These are phyloP conservation scores for Sebastes iracundus DNA, from an alignment of 2,797 vertebrate species.

Conservation along the genomic window DNA sequence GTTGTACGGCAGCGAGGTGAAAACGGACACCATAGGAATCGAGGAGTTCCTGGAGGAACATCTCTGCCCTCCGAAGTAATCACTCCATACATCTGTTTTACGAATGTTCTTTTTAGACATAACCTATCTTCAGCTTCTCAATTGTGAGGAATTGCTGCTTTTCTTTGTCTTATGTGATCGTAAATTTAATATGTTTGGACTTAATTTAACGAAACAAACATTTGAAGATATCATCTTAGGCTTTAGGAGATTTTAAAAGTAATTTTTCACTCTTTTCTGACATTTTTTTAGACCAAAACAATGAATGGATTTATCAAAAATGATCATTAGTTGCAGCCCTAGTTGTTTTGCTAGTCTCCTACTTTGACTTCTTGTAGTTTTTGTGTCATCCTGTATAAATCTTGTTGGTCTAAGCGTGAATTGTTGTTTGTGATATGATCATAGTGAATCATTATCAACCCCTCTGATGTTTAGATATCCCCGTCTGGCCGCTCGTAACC, in stretches of 20 bases:
- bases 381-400: background rate
- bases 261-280: background rate
- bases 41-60: conserved; percentile 94
- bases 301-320: background rate
- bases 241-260: background rate
- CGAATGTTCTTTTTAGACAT: background rate
- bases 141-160: background rate
- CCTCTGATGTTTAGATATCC: conserved; percentile 82
- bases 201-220: background rate
- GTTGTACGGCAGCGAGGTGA: conserved; percentile 87
- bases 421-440: background rate
- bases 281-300: background rate
- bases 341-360: background rate
- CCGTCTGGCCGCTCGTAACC: conserved; percentile 87
- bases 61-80: conserved; percentile 89
- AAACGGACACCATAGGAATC: conserved; percentile 90
- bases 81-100: background rate
- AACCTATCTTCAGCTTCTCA: background rate
- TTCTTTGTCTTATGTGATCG: background rate
- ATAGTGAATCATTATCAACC: background rate
- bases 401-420: background rate
- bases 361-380: background rate
- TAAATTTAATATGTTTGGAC: background rate
- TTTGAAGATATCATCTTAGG: background rate
- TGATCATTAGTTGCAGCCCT: background rate